These are phyloP conservation scores for Orestias chungarensis DNA, from an alignment of 2,797 vertebrate genomes.

Conservation along the genomic window DNA sequence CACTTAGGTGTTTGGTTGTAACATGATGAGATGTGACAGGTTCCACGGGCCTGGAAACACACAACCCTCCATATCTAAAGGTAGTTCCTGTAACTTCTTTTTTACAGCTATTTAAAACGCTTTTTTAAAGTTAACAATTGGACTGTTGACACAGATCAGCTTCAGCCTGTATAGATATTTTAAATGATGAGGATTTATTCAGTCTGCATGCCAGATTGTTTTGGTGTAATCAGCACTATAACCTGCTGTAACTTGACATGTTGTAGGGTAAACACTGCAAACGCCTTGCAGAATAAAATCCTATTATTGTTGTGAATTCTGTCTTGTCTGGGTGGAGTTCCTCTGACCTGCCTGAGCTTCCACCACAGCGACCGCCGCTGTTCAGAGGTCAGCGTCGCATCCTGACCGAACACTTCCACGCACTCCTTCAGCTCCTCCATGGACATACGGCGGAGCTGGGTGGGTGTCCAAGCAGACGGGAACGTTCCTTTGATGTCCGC, in stretches of 20 bases:
- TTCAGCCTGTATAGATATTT: neutral
- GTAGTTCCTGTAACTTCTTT: neutral
- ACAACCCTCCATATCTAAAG: neutral
- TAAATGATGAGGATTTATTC: slow-evolving; percentile 5
- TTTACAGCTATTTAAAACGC: too few relatives aligned
- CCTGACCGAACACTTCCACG: slow-evolving; percentile 82
- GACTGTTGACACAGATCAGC: neutral
- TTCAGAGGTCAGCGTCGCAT: slow-evolving; percentile 77
- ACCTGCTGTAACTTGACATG: neutral
- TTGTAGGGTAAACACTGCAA: neutral
- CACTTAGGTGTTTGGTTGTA: neutral
- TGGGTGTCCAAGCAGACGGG: slow-evolving; percentile 86
- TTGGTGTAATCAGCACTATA: neutral
- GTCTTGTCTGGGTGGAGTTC: neutral
- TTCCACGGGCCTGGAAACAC: neutral
- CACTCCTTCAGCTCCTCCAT: slow-evolving; percentile 81
- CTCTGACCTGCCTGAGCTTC: slow-evolving; percentile 84
- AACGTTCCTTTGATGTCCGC: slow-evolving; percentile 86
- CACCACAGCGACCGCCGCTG: slow-evolving; percentile 82
- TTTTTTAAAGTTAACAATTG: too few relatives aligned
- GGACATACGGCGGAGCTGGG: slow-evolving; percentile 84
- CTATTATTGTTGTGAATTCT: neutral
- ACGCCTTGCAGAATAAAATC: neutral
- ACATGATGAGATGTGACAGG: neutral
- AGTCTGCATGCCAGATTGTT: neutral